Evolutionary conservation across 1,140 invertebrate genomes (phyloP).

Genomic region (Drosophila sucinea): DNA sequence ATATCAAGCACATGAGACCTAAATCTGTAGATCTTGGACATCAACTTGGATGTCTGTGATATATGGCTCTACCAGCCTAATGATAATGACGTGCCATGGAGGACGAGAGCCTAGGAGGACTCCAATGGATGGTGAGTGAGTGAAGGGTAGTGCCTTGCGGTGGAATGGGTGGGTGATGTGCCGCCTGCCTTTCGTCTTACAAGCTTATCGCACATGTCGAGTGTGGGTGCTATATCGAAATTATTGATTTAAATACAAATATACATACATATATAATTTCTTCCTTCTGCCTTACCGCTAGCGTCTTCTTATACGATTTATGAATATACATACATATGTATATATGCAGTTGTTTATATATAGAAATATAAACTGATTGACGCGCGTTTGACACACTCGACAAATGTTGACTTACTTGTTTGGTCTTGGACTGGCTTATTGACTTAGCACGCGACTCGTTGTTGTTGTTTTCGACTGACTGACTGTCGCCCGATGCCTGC

Average conservation of each 20-base stretch:
- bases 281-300: not conserved
- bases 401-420: conserved; percentile 67
- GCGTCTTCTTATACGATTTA: conserved; percentile 41
- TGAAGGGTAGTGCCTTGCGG: not conserved
- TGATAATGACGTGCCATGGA: conserved; percentile 70
- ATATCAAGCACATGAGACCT: conserved; percentile 38
- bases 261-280: conserved; percentile 15
- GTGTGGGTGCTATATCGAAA: conserved; percentile 30
- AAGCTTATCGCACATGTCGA: conserved; percentile 44
- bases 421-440: conserved; percentile 40
- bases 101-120: not conserved
- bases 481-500: conserved; percentile 22
- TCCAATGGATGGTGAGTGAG: not conserved
- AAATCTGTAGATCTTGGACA: conserved; percentile 2
- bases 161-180: not conserved
- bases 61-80: conserved; percentile 65
- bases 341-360: conserved; percentile 2
- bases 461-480: not conserved
- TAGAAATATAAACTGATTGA: conserved; percentile 50
- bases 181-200: not conserved
- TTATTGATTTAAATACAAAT: conserved; percentile 69
- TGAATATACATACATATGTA: conserved; percentile 59
- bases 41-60: conserved; percentile 43
- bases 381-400: conserved; percentile 76
- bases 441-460: conserved; percentile 47